These are phyloP conservation scores for Diaprepes abbreviatus DNA, from an alignment of 2,888 invertebrate genomes.

Conservation along the genomic window DNA sequence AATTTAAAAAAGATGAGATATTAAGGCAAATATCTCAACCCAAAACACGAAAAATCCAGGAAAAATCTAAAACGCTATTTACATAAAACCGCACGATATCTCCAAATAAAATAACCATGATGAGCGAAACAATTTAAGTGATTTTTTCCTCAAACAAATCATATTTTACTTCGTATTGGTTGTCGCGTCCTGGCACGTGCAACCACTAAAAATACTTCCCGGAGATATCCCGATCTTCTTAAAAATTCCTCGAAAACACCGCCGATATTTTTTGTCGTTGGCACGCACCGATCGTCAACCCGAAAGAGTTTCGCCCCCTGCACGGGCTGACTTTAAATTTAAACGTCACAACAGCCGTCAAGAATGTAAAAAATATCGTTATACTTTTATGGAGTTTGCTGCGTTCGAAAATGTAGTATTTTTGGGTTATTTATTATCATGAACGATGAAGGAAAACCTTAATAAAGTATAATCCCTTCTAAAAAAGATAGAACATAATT, in stretches of 20 bases:
- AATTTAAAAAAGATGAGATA: no score
- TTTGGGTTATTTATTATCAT: no score
- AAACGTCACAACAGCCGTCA: constrained; percentile 19
- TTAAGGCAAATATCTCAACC: no score
- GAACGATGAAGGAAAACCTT: no score
- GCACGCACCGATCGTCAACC: constrained; percentile 3
- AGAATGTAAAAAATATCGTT: constrained; percentile 10
- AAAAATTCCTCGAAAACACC: constrained; percentile 2
- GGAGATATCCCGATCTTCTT: neutral
- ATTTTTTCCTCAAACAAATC: neutral
- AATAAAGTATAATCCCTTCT: no score
- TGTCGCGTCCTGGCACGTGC: neutral
- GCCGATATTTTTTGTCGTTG: constrained; percentile 4
- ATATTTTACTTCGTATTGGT: neutral
- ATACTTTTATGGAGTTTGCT: neutral
- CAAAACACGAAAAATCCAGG: no score
- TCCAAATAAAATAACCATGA: no score
- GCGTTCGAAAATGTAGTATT: neutral
- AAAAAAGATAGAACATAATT: no score
- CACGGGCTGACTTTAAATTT: constrained; percentile 10
- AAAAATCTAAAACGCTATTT: no score
- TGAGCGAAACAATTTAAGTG: no score
- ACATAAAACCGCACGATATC: no score
- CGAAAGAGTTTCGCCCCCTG: constrained; percentile 1
- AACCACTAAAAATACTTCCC: constrained; percentile 7